Percentiles rank a stretch among this genome's conserved stretches.
These are phyloP conservation scores for Deroplatys truncata DNA, from an alignment of 2,888 invertebrate species.

Conservation along the genomic window DNA sequence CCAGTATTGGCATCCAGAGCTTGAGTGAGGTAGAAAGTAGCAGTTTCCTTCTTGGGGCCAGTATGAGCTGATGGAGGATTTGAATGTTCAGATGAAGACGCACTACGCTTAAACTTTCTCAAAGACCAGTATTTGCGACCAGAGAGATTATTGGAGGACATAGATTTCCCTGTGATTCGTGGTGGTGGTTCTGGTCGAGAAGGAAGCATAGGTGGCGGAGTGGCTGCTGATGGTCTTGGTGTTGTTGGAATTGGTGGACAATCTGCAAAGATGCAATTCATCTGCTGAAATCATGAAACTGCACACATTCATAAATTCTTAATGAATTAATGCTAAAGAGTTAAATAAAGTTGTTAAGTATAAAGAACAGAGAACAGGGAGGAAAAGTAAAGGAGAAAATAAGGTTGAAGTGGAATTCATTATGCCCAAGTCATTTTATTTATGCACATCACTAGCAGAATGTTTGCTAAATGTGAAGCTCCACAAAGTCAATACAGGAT, in stretches of 20 bases:
- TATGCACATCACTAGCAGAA: too few relatives aligned
- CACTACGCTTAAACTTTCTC: slow-evolving; percentile 58
- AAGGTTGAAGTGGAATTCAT: too few relatives aligned
- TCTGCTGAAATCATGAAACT: background rate
- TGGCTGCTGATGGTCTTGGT: background rate
- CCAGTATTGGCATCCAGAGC: slow-evolving; percentile 6
- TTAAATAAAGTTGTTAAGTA: too few relatives aligned
- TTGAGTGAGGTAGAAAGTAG: slow-evolving; percentile 65
- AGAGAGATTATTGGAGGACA: slow-evolving; percentile 21
- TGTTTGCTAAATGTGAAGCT: too few relatives aligned
- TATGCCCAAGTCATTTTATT: too few relatives aligned
- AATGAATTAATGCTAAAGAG: too few relatives aligned
- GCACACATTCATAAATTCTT: too few relatives aligned
- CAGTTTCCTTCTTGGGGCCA: slow-evolving; percentile 38
- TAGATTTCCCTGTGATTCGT: slow-evolving; percentile 28
- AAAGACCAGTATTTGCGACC: slow-evolving; percentile 52
- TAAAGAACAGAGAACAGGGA: too few relatives aligned
- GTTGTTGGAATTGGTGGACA: slow-evolving; percentile 2
- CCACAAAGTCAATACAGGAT: too few relatives aligned
- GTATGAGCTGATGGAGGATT: background rate
- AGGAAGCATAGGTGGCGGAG: slow-evolving; percentile 14
- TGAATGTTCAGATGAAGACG: slow-evolving; percentile 47
- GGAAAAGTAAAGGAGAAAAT: too few relatives aligned
- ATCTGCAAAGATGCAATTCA: background rate
- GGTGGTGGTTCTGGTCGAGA: slow-evolving; percentile 27